These are phyloP conservation scores for Yasuhikotakia modesta DNA, from an alignment of 2,797 vertebrate species.

Conservation along the genomic window DNA sequence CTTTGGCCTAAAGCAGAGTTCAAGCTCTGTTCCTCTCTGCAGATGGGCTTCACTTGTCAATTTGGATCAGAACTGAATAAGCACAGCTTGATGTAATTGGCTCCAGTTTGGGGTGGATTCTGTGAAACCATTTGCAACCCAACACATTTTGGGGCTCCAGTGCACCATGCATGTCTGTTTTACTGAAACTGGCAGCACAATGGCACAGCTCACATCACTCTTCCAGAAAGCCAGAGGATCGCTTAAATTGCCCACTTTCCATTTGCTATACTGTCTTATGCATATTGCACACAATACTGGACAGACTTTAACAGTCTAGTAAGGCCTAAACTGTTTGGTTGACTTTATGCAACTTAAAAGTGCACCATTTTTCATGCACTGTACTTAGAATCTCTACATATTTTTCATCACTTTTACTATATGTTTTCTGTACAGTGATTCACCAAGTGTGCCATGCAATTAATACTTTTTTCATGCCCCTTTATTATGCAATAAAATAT, in stretches of 20 bases:
- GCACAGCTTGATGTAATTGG: background rate
- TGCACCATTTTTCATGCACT: background rate
- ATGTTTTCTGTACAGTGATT: too few species aligned
- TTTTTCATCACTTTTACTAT: too few species aligned
- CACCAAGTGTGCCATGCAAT: too few species aligned
- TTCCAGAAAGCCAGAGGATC: constrained; percentile 21
- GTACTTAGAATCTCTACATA: background rate
- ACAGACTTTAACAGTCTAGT: background rate
- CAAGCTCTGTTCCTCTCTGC: background rate
- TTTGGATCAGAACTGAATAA: background rate
- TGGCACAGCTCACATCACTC: constrained; percentile 36
- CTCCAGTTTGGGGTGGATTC: background rate
- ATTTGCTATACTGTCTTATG: background rate
- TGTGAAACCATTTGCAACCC: constrained; percentile 1
- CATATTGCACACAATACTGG: background rate
- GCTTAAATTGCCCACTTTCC: background rate
- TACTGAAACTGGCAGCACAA: constrained; percentile 42
- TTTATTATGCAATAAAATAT: background rate
- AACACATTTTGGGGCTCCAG: constrained; percentile 74
- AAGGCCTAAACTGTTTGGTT: background rate
- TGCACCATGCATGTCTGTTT: constrained; percentile 38
- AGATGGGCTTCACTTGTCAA: background rate
- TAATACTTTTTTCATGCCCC: too few species aligned
- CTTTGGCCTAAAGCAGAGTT: constrained; percentile 5
- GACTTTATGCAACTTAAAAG: background rate